Percentiles rank a stretch among this genome's conserved stretches.
These are phyloP conservation scores for Hirundichthys speculiger DNA, from an alignment of 2,113 vertebrate genomes.

Conservation along the genomic window DNA sequence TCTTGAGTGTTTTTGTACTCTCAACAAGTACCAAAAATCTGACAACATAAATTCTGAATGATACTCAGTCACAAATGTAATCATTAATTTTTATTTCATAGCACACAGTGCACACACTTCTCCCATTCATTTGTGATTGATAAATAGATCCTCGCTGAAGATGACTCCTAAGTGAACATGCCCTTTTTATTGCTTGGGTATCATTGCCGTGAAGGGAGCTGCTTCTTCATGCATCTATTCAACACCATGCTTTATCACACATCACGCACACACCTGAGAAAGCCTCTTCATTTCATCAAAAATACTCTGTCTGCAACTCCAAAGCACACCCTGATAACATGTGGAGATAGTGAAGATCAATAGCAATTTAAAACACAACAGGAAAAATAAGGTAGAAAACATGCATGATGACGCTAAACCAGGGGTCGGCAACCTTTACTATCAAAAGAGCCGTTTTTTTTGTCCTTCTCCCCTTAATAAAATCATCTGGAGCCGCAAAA, in stretches of 20 bases:
- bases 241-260: constrained; percentile 43
- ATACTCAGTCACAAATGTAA: too few relatives aligned
- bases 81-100: not conserved
- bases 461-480: too few relatives aligned
- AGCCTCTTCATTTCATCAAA: constrained; percentile 99
- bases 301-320: constrained; percentile 98
- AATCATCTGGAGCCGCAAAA: too few relatives aligned
- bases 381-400: not conserved
- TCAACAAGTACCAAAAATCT: constrained; percentile 2
- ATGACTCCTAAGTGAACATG: not conserved
- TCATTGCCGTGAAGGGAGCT: not conserved
- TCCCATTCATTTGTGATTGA: not conserved
- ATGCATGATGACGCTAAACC: not conserved
- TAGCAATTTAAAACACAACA: constrained; percentile 39
- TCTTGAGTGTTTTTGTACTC: too few relatives aligned
- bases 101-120: not conserved
- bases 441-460: too few relatives aligned
- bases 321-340: constrained; percentile 89
- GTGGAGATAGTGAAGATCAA: constrained; percentile 65
- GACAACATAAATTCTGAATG: not conserved
- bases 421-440: too few relatives aligned
- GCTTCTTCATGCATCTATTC: constrained; percentile 52
- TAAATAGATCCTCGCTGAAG: constrained; percentile 1
- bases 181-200: not conserved
- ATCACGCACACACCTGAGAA: constrained; percentile 86